Percentiles rank a stretch among this genome's conserved stretches.
These are phyloP conservation scores for Synanthedon myopaeformis DNA, from an alignment of 2,888 invertebrate genomes.

Conservation along the genomic window DNA sequence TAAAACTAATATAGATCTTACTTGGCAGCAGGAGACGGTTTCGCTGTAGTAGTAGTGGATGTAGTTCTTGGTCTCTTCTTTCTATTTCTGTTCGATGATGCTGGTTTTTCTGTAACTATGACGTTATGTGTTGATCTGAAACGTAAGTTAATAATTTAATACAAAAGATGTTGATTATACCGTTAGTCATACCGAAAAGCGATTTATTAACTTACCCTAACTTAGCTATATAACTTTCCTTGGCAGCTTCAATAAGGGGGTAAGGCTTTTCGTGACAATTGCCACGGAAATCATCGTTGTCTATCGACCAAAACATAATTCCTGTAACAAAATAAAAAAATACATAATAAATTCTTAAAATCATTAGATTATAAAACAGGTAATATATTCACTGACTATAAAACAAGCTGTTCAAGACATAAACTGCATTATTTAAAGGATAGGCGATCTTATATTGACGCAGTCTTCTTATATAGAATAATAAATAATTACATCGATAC, in stretches of 20 bases:
- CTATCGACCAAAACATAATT: conserved; percentile 94
- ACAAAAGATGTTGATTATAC: no score
- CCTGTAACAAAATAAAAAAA: conserved; percentile 30
- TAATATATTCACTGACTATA: no score
- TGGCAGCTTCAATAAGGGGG: conserved; percentile 91
- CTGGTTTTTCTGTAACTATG: conserved; percentile 29
- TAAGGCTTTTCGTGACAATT: conserved; percentile 87
- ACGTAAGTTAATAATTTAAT: background rate
- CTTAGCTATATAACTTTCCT: conserved; percentile 79
- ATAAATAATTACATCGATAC: no score
- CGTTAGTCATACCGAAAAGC: no score
- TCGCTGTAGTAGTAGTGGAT: conserved; percentile 50
- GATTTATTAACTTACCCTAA: conserved; percentile 67
- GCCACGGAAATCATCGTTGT: conserved; percentile 96
- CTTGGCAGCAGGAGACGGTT: conserved; percentile 47
- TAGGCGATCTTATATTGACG: no score
- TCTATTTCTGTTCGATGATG: conserved; percentile 38
- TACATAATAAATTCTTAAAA: no score
- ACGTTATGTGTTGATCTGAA: conserved; percentile 37
- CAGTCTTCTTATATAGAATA: no score
- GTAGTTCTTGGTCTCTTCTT: conserved; percentile 54
- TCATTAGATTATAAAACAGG: no score
- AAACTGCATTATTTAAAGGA: no score
- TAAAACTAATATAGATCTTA: conserved; percentile 10
- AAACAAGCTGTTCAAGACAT: no score